Base-by-base conservation (phyloP, 2,888 invertebrate species). In the Leucophora obtusa region DNA sequence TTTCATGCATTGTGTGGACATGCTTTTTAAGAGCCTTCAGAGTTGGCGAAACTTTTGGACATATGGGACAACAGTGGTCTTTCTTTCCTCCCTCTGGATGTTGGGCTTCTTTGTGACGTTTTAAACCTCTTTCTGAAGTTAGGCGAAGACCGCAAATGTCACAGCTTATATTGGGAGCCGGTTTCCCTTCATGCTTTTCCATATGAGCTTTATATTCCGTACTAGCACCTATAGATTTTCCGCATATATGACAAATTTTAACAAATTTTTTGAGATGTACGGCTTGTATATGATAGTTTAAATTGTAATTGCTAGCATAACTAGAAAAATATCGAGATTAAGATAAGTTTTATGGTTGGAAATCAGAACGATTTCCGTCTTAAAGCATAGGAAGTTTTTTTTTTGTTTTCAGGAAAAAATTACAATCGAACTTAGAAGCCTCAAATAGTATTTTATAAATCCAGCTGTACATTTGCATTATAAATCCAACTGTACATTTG, bases 221-320 rank as follows among this genome's bases (percentile, higher is more conserved):
- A 86, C 87, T 38, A 0, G 88, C 87, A 0, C 87, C 84, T 51
- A 89, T 88, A 0, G 87, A 85, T 73, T 89, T 89, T 1, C 89
- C 89, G 18, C 89, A 89, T 24, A 89, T 86, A 47, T 89, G 88
- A 79, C 89, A 89, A 11, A 89, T 85, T 82, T 87, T 88, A 8
- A 86, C 86, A 59, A 87, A 88, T 10, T 85, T 85, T 62, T 88
- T 86, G 35, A 88, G 79, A 72, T 89, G 89, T 28, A 88, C 88
- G 17, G 86, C 81, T 47, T 86, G 86, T 0, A 86, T 82, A 50
- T 89, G 89, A 28, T 87, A 86, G 54, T 87, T 58, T 24, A 69
- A 58, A 33, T 47, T 58, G 58, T 47, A 28, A 47, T 58, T 33
- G 43, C 8, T 35, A 9, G 3, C 6, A 11, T 33, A 65, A 18